Conservation (phyloP, 1,140 invertebrate genomes). For the Papilio machaon region DNA sequence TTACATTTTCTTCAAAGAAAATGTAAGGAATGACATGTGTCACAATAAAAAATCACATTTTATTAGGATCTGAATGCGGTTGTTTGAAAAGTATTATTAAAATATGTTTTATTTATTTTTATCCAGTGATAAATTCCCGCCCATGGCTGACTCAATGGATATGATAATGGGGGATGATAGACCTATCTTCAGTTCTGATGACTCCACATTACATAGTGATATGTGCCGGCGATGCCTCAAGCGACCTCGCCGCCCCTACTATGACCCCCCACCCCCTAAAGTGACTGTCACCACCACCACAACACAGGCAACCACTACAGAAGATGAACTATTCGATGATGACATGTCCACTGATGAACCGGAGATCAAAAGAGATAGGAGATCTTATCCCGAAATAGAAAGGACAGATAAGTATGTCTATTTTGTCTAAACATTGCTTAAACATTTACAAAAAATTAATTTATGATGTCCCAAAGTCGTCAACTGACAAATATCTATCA, state of each 20-base stretch:
- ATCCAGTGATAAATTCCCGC: constrained; percentile 65
- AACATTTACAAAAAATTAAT: neutral
- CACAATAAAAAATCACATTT: too few species aligned
- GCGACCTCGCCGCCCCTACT: constrained; percentile 44
- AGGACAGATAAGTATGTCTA: constrained; percentile 44
- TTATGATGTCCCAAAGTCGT: neutral
- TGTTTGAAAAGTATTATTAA: too few species aligned
- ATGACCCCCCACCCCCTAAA: constrained; percentile 44
- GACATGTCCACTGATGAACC: constrained; percentile 51
- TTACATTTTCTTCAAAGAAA: too few species aligned
- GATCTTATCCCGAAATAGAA: constrained; percentile 52
- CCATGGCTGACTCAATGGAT: constrained; percentile 58
- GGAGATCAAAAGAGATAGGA: constrained; percentile 46
- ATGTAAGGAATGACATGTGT: too few species aligned
- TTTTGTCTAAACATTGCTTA: neutral
- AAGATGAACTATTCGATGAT: constrained; percentile 51
- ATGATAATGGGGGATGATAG: constrained; percentile 62
- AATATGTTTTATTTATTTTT: neutral
- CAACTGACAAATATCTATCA: too few species aligned
- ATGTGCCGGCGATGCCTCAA: constrained; percentile 55
- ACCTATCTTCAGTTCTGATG: constrained; percentile 52
- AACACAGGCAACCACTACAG: constrained; percentile 45
- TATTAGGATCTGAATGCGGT: too few species aligned
- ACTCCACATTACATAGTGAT: constrained; percentile 51
- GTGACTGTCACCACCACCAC: constrained; percentile 44